phyloP scores from a whole-genome alignment of 1,140 invertebrate genomes.

The Epicauta chinensis region DNA sequence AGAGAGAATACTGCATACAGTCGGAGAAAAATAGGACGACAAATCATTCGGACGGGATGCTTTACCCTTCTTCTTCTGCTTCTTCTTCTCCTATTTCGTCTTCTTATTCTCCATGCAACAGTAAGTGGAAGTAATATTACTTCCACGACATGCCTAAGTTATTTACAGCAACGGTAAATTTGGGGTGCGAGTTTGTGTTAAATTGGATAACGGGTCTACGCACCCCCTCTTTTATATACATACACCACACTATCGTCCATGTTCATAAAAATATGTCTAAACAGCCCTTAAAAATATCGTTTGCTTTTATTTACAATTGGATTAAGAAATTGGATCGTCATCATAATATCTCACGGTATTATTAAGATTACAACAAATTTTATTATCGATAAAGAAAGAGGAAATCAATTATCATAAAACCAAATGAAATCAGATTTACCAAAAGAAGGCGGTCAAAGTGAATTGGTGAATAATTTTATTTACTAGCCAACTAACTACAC shows the following conservation, averaged over 20 bases:
- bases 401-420: slow-evolving; percentile 12
- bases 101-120: slow-evolving; percentile 31
- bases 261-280: slow-evolving; percentile 16
- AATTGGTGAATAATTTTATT: slow-evolving; percentile 24
- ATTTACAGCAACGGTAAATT: slow-evolving; percentile 36
- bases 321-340: slow-evolving; percentile 6
- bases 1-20: slow-evolving; percentile 9
- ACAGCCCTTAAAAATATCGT: neutral
- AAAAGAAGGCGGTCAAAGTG: slow-evolving; percentile 13
- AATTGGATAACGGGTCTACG: slow-evolving; percentile 35
- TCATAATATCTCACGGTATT: neutral
- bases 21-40: slow-evolving; percentile 31
- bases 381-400: no score
- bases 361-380: no score
- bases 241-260: slow-evolving; percentile 11
- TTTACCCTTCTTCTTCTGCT: slow-evolving; percentile 25
- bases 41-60: slow-evolving; percentile 29
- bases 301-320: neutral
- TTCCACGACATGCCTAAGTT: slow-evolving; percentile 37
- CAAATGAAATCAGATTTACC: slow-evolving; percentile 20
- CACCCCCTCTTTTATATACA: slow-evolving; percentile 9
- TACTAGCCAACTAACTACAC: slow-evolving; percentile 10
- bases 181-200: slow-evolving; percentile 30
- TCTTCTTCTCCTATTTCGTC: neutral
- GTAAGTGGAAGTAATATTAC: slow-evolving; percentile 36